Base-by-base conservation (phyloP, 2,888 invertebrate genomes). In the Spialia ferax region DNA sequence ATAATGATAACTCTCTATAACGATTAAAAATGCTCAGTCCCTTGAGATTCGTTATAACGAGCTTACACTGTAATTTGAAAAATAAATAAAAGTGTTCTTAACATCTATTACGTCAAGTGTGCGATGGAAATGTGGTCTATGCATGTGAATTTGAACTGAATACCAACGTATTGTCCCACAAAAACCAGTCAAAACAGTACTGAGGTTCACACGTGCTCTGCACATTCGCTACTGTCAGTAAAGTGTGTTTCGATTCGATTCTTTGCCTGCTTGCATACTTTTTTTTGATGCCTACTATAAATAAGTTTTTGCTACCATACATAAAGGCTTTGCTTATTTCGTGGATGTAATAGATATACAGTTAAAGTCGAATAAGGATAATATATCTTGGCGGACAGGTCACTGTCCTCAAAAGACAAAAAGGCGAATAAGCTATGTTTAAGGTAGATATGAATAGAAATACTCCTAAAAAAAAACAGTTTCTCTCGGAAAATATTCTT, bases 151-250 rank as follows among this genome's bases (percentile, higher is more conserved):
- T 18, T 60, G 60, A 59, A 55, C 55, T 61, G 66, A 42, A 55
- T 55, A 48, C 45, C 66, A 54, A 55, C 54, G 61, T 48, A 32
- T 42, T 55, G 45, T 35, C 32, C 61, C 38, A 66, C 42, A 67
- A 67, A 62, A 61, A 66, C 29, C 54, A 52, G 54, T 54, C 62
- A 62, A 66, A 67, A 60, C 67, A 56, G 67, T 57, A 70, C 63
- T 70, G 61, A 64, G 54, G 63, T 71, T 71, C 69, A 71, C 71
- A 71, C 69, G 57, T 67, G 68, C 56, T 63, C 18, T 56, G 50
- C 61, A 61, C 55, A 29, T 32, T 48, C 60, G 59, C n/a, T 35
- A 18, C 63, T 22, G 13, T 50, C 38, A 29, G 29, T 54, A 60
- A 29, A 60, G 54, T 60, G 66, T 45, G 60, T n/a, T 23, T 11